Base-by-base conservation (phyloP, 2,797 vertebrate genomes). In the Oryzias dopingdopingensis region DNA sequence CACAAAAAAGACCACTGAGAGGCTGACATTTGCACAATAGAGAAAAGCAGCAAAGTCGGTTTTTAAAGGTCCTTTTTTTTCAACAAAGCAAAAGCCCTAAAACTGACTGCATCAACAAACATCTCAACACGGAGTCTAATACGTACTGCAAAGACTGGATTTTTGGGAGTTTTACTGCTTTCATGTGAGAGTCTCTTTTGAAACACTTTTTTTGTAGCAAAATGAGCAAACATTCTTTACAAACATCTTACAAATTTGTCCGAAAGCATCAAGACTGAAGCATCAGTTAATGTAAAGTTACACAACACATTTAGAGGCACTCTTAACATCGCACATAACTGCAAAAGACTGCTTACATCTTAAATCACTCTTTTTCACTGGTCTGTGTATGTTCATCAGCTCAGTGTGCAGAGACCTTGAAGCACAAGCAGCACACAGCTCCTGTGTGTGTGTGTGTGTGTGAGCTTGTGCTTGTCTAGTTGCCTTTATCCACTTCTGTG, bases 1-100 rank as follows among this genome's bases (percentile, higher is more conserved):
- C 49, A 72, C 67, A 63, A 56, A 59, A 54, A n/a, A 61, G 49
- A 71, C 22, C 17, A 41, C 14, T 15, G 52, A 72, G 53, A 63
- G 15, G 3, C 24, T 52, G 18, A 10, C 20, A 20, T 60, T 52
- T 72, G 24, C 66, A 65, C 63, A 72, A 20, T 23, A 64, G 32
- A 59, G 46, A 23, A 56, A 62, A 72, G 59, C 14, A 12, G 41
- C 20, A 44, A 6, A 47, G 3, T 14, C 49, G 22, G 20, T 42
- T 26, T 14, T 48, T 26, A 32, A 56, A 14, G 61, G 10, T 42
- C 46, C 49, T 49, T 52, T 43, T 37, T 13, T 37, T 37, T 37
- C 53, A 22, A 59, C 42, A 52, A 61, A 65, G 50, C 70, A 56
- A 72, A 53, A 44, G 50, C 4, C 53, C 42, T 29, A 24, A 74